Evolutionary conservation across 2,888 invertebrate species (phyloP).

Genomic region (Chaetoderma sp.): DNA sequence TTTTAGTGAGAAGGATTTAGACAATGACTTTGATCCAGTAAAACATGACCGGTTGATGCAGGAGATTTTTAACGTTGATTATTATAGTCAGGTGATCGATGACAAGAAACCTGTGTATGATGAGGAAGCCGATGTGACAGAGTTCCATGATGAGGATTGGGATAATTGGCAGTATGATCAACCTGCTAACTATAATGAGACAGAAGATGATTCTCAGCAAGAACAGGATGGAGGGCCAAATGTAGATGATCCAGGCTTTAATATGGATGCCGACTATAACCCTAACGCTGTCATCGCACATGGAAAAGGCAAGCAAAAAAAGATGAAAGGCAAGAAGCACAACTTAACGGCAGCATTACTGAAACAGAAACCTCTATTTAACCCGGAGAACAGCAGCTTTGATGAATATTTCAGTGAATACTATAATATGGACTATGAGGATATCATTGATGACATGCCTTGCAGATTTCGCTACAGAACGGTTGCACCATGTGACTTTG

Average conservation of each 20-base stretch:
- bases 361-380: constrained; percentile 84
- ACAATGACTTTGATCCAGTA: constrained; percentile 83
- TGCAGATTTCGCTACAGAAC: constrained; percentile 92
- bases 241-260: constrained; percentile 80
- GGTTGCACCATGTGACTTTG: constrained; percentile 84
- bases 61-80: constrained; percentile 84
- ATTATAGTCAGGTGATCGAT: constrained; percentile 80
- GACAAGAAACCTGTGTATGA: constrained; percentile 85
- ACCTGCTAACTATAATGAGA: constrained; percentile 66
- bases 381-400: constrained; percentile 82
- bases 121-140: constrained; percentile 61
- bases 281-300: constrained; percentile 72
- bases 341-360: constrained; percentile 81
- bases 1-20: constrained; percentile 83
- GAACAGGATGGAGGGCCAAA: constrained; percentile 44
- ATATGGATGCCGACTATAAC: constrained; percentile 89
- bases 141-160: no score
- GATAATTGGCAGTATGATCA: constrained; percentile 77
- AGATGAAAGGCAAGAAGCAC: constrained; percentile 78
- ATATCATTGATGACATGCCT: constrained; percentile 89
- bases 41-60: constrained; percentile 88
- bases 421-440: constrained; percentile 94
- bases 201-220: constrained; percentile 20
- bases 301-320: constrained; percentile 70
- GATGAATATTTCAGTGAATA: constrained; percentile 93